A percentile compares a stretch with the other conserved stretches of the same genome.
Evolutionary conservation across 1,140 invertebrate species (phyloP).

Genomic region (Lordiphosa clarofinis): DNA sequence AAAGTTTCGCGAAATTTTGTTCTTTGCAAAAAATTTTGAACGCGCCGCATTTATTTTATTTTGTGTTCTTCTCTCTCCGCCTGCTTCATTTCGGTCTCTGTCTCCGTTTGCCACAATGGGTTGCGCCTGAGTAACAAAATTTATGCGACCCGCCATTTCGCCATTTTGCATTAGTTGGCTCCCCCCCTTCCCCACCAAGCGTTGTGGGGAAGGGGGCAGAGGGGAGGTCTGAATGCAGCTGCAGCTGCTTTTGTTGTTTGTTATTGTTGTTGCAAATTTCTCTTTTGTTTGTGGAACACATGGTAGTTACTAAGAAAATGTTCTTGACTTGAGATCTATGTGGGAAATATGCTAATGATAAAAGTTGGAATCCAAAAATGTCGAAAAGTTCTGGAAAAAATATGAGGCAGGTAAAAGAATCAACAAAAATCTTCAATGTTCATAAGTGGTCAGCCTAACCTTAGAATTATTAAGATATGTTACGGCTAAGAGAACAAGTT

Average conservation of each 20-base stretch:
- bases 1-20: slow-evolving; percentile 41
- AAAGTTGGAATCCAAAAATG: no score
- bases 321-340: no score
- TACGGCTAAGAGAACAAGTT: no score
- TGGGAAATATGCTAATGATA: no score
- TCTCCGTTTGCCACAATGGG: slow-evolving; percentile 34
- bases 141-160: slow-evolving; percentile 65
- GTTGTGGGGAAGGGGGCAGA: no score
- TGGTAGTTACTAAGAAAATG: no score
- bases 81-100: slow-evolving; percentile 3
- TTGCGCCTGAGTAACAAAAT: slow-evolving; percentile 57
- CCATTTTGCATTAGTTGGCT: slow-evolving; percentile 17
- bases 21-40: slow-evolving; percentile 40
- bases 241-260: slow-evolving; percentile 15
- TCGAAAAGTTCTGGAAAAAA: no score
- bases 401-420: no score
- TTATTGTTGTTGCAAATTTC: slow-evolving; percentile 22
- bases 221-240: slow-evolving; percentile 8
- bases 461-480: no score
- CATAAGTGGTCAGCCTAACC: no score
- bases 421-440: no score
- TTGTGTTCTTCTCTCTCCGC: slow-evolving; percentile 17
- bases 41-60: slow-evolving; percentile 57
- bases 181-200: background rate
- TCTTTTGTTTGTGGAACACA: no score